These are phyloP conservation scores for Stichopus horrens DNA, from an alignment of 53 echinoderm and acorn worm species.

Conservation along the genomic window DNA sequence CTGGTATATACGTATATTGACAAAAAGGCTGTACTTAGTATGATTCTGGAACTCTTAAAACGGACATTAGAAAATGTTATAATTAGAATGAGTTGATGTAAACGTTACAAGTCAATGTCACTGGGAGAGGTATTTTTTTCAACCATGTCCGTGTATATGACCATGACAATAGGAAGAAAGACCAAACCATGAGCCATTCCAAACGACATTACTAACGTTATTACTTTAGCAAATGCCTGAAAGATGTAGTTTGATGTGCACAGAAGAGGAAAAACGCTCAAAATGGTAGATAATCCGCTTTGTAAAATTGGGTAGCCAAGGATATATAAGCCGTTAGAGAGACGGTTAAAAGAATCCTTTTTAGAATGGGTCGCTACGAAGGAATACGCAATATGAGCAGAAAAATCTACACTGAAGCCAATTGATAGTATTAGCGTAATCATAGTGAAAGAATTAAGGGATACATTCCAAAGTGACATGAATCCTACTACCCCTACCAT, in stretches of 20 bases:
- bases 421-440: conserved; percentile 69
- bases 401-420: conserved; percentile 82
- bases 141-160: neutral
- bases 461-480: conserved; percentile 66
- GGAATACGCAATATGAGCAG: conserved; percentile 69
- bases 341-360: neutral
- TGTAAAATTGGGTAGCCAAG: conserved; percentile 66
- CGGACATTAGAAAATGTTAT: too few relatives aligned
- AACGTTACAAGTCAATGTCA: too few relatives aligned
- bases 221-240: conserved; percentile 68
- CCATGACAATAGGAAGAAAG: conserved; percentile 48
- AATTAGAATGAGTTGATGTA: too few relatives aligned
- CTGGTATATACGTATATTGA: too few relatives aligned
- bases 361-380: neutral
- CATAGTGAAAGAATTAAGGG: conserved; percentile 70
- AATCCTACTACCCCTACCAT: conserved; percentile 64
- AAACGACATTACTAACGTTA: conserved; percentile 65
- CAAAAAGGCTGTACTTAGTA: too few relatives aligned
- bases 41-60: too few relatives aligned
- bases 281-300: conserved; percentile 63
- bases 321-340: conserved; percentile 1
- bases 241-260: conserved; percentile 59
- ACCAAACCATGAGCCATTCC: conserved; percentile 67
- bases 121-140: too few relatives aligned
- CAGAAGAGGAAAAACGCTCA: conserved; percentile 44